These are phyloP conservation scores for Sthenelais limicola DNA, from an alignment of 2,888 invertebrate species.

Conservation along the genomic window DNA sequence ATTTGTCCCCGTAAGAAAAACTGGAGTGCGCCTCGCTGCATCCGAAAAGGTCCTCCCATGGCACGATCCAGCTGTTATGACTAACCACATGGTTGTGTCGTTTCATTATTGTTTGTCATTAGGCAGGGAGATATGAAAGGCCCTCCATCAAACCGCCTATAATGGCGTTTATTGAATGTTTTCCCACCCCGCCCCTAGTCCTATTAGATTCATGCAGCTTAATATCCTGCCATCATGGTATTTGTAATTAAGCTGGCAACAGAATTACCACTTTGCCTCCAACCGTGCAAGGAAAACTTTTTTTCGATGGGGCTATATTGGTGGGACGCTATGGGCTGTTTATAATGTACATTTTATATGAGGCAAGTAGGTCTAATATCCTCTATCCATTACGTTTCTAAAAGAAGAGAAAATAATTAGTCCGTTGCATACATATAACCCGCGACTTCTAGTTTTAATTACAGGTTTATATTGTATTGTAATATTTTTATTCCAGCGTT, in stretches of 20 bases:
- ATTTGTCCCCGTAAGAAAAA: constrained; percentile 21
- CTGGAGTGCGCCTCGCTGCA: not conserved
- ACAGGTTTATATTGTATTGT: too few relatives aligned
- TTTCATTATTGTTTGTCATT: constrained; percentile 38
- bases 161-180: constrained; percentile 33
- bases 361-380: too few relatives aligned
- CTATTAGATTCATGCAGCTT: constrained; percentile 16
- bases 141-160: constrained; percentile 27
- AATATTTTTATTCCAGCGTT: too few relatives aligned
- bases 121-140: constrained; percentile 32
- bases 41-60: constrained; percentile 1
- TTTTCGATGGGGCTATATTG: too few relatives aligned
- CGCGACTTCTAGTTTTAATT: too few relatives aligned
- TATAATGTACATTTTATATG: too few relatives aligned
- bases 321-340: too few relatives aligned
- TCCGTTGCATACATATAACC: too few relatives aligned
- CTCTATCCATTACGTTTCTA: too few relatives aligned
- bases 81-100: constrained; percentile 25
- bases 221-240: constrained; percentile 4
- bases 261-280: constrained; percentile 32
- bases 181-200: not conserved
- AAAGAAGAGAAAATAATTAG: too few relatives aligned
- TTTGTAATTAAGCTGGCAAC: constrained; percentile 31
- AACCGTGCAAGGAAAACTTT: too few relatives aligned
- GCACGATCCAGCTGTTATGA: constrained; percentile 4